These are phyloP conservation scores for Microctenopoma stevenorrisi DNA, from an alignment of 2,797 vertebrate genomes.

Conservation along the genomic window DNA sequence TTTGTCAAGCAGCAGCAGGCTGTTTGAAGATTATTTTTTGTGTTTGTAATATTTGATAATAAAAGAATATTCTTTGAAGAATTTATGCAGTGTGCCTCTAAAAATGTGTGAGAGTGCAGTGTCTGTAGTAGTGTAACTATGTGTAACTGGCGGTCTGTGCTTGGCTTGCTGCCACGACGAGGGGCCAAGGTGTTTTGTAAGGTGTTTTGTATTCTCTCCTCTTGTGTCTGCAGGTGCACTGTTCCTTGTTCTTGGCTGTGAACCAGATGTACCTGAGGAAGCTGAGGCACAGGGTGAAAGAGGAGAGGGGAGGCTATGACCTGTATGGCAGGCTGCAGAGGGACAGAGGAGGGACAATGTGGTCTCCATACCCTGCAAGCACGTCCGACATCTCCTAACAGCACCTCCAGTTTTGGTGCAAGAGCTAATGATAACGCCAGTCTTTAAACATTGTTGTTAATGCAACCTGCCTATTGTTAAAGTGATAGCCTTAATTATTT, in stretches of 20 bases:
- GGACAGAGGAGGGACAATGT: conserved; percentile 65
- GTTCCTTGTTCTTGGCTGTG: conserved; percentile 79
- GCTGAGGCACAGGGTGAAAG: conserved; percentile 54
- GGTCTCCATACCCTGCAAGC: conserved; percentile 73
- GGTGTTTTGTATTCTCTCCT: conserved; percentile 71
- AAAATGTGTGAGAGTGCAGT: conserved; percentile 18
- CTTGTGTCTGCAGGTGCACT: conserved; percentile 82
- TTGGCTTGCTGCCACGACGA: conserved; percentile 45
- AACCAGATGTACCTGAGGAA: conserved; percentile 76
- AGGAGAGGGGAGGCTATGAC: conserved; percentile 55
- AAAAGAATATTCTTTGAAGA: conserved; percentile 61
- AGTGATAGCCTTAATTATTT: conserved; percentile 36
- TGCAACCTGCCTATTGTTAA: background rate
- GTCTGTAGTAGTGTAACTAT: background rate
- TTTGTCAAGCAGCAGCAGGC: conserved; percentile 57
- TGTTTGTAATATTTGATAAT: conserved; percentile 64
- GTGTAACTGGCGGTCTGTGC: conserved; percentile 22
- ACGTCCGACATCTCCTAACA: conserved; percentile 51
- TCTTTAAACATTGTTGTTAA: conserved; percentile 1
- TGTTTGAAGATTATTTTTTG: conserved; percentile 44
- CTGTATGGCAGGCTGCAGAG: conserved; percentile 71
- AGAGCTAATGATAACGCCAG: conserved; percentile 11
- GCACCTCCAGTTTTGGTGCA: conserved; percentile 1
- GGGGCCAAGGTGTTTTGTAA: conserved; percentile 65
- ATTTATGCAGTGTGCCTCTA: conserved; percentile 39